Percentiles rank a stretch among this genome's conserved stretches.
These are phyloP conservation scores for Zaprionus obscuricornis DNA, from an alignment of 2,888 invertebrate species.

Conservation along the genomic window DNA sequence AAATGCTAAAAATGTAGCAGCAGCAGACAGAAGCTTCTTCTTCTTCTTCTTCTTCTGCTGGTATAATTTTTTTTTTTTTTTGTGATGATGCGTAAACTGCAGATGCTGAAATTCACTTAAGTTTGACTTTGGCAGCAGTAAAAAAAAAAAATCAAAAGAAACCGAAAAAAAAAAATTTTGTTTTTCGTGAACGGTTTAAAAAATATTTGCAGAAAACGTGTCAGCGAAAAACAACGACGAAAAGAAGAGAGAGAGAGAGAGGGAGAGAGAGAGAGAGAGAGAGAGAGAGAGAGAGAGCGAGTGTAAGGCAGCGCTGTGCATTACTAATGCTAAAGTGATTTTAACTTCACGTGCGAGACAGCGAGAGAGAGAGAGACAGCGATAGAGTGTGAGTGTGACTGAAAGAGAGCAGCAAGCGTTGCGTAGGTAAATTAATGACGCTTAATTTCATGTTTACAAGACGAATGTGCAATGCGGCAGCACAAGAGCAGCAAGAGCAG, in stretches of 20 bases:
- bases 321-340: constrained; percentile 71
- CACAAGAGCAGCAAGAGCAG: constrained; percentile 9
- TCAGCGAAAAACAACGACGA: constrained; percentile 15
- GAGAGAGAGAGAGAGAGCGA: too few species aligned
- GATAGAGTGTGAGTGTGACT: constrained; percentile 11
- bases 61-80: too few species aligned
- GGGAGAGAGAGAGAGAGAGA: background rate
- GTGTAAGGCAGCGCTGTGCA: constrained; percentile 8
- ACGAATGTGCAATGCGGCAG: constrained; percentile 52
- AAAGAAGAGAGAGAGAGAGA: background rate
- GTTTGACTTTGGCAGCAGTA: constrained; percentile 38
- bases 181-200: constrained; percentile 42
- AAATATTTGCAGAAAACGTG: constrained; percentile 68
- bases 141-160: constrained; percentile 58
- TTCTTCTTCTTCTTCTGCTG: too few species aligned
- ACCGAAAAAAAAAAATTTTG: too few species aligned
- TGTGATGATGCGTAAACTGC: constrained; percentile 54
- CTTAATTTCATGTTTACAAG: constrained; percentile 77
- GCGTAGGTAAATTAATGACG: constrained; percentile 71
- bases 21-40: too few species aligned
- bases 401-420: constrained; percentile 7
- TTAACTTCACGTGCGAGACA: constrained; percentile 55
- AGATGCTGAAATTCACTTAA: constrained; percentile 70
- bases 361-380: background rate
- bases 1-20: too few species aligned